Percentiles rank a stretch among this genome's conserved stretches.
Evolutionary conservation across 2,797 vertebrate species (phyloP).

Genomic region (Anas capensis): DNA sequence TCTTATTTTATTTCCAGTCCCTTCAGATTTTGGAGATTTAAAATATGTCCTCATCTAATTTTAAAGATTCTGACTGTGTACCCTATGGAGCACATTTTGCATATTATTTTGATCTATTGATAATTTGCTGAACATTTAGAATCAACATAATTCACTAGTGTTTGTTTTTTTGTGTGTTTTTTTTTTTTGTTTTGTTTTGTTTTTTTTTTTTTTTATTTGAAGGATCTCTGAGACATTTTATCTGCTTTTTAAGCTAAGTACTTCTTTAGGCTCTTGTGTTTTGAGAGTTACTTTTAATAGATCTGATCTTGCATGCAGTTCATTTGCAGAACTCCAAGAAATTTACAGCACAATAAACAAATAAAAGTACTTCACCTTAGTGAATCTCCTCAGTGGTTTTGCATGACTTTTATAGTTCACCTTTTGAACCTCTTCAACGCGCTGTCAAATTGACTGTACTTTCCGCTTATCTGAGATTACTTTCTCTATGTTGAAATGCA

Average conservation of each 20-base stretch:
- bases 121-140: background rate
- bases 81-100: background rate
- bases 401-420: slow-evolving; percentile 50
- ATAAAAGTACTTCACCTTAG: slow-evolving; percentile 15
- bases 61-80: background rate
- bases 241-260: background rate
- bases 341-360: slow-evolving; percentile 38
- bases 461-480: slow-evolving; percentile 73
- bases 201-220: background rate
- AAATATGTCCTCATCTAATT: background rate
- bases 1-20: background rate
- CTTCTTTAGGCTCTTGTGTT: background rate
- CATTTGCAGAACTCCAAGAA: slow-evolving; percentile 15
- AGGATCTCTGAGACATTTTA: background rate
- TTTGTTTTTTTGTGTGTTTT: background rate
- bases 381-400: slow-evolving; percentile 23
- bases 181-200: background rate
- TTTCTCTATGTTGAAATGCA: slow-evolving; percentile 54
- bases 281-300: slow-evolving; percentile 40
- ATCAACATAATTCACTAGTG: background rate
- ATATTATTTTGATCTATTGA: background rate
- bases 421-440: slow-evolving; percentile 56
- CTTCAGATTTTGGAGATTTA: background rate
- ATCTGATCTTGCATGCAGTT: background rate
- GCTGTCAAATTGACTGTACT: slow-evolving; percentile 53